phyloP scores from a whole-genome alignment of 2,888 invertebrate genomes.

The Tachina grossa region DNA sequence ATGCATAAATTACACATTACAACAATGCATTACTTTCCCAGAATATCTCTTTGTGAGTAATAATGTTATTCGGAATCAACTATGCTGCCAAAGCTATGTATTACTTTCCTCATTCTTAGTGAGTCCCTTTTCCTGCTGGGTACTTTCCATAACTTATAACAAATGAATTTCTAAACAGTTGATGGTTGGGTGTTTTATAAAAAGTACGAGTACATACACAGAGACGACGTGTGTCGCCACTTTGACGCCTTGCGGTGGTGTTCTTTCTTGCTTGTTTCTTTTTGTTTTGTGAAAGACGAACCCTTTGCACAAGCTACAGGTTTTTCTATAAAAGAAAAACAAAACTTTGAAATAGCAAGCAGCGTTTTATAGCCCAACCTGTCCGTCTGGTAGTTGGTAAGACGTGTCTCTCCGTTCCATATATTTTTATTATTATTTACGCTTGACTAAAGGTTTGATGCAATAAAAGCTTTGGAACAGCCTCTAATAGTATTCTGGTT shows the following conservation, averaged over 20 bases:
- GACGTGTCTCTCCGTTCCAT: slow-evolving; percentile 28
- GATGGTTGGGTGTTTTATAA: slow-evolving; percentile 12
- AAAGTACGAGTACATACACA: not conserved
- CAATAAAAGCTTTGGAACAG: slow-evolving; percentile 29
- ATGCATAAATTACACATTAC: too few relatives aligned
- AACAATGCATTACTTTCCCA: too few relatives aligned
- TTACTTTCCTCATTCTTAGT: too few relatives aligned
- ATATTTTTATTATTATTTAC: slow-evolving; percentile 35
- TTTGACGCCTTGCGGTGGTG: slow-evolving; percentile 72
- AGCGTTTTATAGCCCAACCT: slow-evolving; percentile 59
- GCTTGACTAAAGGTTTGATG: slow-evolving; percentile 46
- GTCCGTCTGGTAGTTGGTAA: slow-evolving; percentile 43
- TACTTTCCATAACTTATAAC: not conserved
- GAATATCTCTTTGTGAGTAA: too few relatives aligned
- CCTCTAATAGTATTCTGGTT: slow-evolving; percentile 10
- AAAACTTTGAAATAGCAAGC: slow-evolving; percentile 8
- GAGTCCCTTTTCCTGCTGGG: too few relatives aligned
- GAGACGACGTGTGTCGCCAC: slow-evolving; percentile 74
- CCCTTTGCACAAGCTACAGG: slow-evolving; percentile 49
- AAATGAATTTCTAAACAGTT: slow-evolving; percentile 58
- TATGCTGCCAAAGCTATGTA: too few relatives aligned
- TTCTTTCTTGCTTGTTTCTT: slow-evolving; percentile 40
- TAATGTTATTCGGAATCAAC: too few relatives aligned
- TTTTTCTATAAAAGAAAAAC: not conserved
- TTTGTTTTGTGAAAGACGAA: slow-evolving; percentile 14